Conservation (phyloP, 2,888 invertebrate species). For the Cybosia mesomella region DNA sequence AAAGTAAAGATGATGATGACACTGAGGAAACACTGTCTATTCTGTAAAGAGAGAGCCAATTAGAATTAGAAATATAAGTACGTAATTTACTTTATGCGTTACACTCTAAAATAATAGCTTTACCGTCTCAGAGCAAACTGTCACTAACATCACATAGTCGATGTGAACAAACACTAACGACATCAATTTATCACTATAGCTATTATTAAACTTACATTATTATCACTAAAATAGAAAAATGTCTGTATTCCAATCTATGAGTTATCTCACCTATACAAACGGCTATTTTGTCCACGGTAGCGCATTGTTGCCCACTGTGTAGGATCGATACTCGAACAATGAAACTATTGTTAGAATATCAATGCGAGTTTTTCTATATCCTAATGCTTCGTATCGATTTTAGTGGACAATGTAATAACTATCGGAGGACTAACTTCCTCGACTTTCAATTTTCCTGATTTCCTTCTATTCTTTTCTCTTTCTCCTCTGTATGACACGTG, state of each 20-base stretch:
- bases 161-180: constrained; percentile 1
- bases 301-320: constrained; percentile 53
- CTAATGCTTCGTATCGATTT: constrained; percentile 19
- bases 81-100: too few species aligned
- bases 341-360: constrained; percentile 50
- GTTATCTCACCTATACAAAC: constrained; percentile 37
- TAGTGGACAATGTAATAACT: background rate
- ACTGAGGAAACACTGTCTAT: too few species aligned
- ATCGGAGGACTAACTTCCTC: background rate
- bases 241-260: constrained; percentile 23
- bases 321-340: constrained; percentile 57
- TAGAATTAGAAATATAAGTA: too few species aligned
- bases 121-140: background rate
- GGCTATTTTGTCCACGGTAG: constrained; percentile 46
- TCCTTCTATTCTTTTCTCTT: background rate
- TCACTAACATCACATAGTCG: background rate
- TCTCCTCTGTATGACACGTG: background rate
- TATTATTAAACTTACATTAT: constrained; percentile 11
- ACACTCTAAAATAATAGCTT: too few species aligned
- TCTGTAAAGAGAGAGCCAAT: too few species aligned
- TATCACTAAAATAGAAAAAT: constrained; percentile 9
- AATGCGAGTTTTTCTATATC: constrained; percentile 30
- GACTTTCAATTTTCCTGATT: background rate
- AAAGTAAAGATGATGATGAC: too few species aligned
- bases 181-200: constrained; percentile 7